Evolutionary conservation across 2,888 invertebrate genomes (phyloP), one percentile per base, ranked within the genome.

Genomic region (Drosophila stalkeri): DNA sequence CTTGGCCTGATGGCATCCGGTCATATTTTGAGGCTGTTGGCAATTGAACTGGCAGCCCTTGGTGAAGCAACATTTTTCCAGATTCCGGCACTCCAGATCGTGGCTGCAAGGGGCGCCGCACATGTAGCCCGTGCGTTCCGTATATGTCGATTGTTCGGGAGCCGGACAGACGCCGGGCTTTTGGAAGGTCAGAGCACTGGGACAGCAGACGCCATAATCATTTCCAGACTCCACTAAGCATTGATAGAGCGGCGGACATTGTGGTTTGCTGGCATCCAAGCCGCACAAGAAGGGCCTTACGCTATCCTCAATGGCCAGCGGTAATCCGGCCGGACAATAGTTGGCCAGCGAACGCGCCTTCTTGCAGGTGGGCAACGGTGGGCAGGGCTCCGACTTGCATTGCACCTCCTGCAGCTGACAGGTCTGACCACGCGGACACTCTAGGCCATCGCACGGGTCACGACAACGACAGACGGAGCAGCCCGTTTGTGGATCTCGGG

Each of bases 191-290:
- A 96, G 90, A 0, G 96, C 96, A 6, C 96, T 96, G 52, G 97
- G 97, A 88, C 97, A 97, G 91, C 97, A 97, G 16, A 97, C 97
- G 0, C 97, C 97, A 89, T 97, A 97, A 90, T 97, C 97, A 89
- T 97, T 96, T 77, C 96, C 96, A 94, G 92, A 94, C 88, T 97
- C 96, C 11, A 97, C 96, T 68, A 96, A 94, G 91, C 97, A 97
- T 87, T 95, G 95, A 92, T 97, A 97, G 72, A 97, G 94, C 0
- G 97, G 96, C 1, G 97, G 97, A 88, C 97, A 98, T 78, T 95
- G 95, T 0, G 97, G 97, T 93, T 97, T 97, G 39, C 97, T 97
- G 7, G 96, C 95, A 46, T 96, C 96, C 27, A 95, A 95, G 16
- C 97, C 97, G 91, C 97, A 97, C 35, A 97, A 93, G 92, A 97